A percentile compares a stretch with the other conserved stretches of the same genome.
Evolutionary conservation across 37 sponge, comb jelly and placozoan genomes (phyloP).

Genomic region (Hexactinellida sp.): DNA sequence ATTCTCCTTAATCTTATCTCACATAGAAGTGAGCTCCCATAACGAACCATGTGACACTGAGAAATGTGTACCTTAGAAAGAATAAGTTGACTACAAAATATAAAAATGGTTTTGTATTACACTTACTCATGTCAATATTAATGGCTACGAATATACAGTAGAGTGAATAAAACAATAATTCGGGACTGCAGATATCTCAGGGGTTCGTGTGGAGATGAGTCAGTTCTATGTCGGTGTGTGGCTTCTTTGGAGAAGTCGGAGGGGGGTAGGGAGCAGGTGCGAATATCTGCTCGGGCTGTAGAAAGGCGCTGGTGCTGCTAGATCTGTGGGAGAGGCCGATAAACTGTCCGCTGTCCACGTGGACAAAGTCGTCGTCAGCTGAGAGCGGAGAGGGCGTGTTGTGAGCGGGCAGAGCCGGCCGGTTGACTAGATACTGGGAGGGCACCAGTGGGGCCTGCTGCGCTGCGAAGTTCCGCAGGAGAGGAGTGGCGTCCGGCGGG

Average conservation of each 20-base stretch:
- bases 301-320: background rate
- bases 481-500: background rate
- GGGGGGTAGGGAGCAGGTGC: background rate
- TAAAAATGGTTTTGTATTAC: constrained; percentile 3
- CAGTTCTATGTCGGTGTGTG: background rate
- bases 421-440: background rate
- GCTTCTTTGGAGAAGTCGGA: background rate
- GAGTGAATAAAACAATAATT: background rate
- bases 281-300: background rate
- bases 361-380: background rate
- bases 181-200: background rate
- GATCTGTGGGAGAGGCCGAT: background rate
- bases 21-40: background rate
- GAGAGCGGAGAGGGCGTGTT: background rate
- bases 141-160: background rate
- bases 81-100: background rate
- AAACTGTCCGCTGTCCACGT: background rate
- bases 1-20: background rate
- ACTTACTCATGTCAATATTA: background rate
- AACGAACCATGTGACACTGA: background rate
- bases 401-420: background rate
- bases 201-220: background rate
- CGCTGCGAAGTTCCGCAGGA: background rate
- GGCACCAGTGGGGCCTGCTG: background rate
- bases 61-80: no score